Evolutionary conservation across 2,888 invertebrate genomes (phyloP).

Genomic region (Axea sp.): DNA sequence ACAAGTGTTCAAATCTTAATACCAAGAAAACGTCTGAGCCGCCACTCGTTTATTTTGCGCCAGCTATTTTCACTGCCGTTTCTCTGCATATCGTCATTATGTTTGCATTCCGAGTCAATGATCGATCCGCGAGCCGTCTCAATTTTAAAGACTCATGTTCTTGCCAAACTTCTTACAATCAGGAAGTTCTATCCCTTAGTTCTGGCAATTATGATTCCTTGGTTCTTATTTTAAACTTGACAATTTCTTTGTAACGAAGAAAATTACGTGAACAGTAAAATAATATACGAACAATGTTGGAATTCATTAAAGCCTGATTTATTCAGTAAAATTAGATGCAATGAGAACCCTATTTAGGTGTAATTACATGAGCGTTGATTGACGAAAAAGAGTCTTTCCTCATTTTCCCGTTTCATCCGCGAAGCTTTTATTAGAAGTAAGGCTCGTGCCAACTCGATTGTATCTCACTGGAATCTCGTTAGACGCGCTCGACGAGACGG

Average conservation of each 20-base stretch:
- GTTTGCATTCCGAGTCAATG: constrained; percentile 30
- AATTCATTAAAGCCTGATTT: too few relatives aligned
- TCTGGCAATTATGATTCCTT: too few relatives aligned
- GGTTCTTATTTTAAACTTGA: too few relatives aligned
- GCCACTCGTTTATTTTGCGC: constrained; percentile 57
- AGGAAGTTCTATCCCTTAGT: too few relatives aligned
- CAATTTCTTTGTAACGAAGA: too few relatives aligned
- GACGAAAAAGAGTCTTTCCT: constrained; percentile 54
- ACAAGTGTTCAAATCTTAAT: constrained; percentile 52
- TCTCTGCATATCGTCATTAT: constrained; percentile 62
- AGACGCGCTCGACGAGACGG: constrained; percentile 64
- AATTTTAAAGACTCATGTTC: constrained; percentile 13
- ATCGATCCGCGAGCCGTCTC: constrained; percentile 33
- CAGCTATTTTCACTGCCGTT: constrained; percentile 60
- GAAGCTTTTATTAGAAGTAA: constrained; percentile 61
- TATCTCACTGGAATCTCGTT: constrained; percentile 66
- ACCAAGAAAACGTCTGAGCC: constrained; percentile 46
- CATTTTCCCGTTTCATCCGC: constrained; percentile 55
- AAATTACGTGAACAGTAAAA: too few relatives aligned
- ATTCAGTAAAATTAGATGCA: constrained; percentile 13
- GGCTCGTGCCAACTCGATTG: constrained; percentile 65
- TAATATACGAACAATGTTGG: too few relatives aligned
- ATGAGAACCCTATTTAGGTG: constrained; percentile 27
- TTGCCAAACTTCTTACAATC: too few relatives aligned
- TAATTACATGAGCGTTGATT: constrained; percentile 46